Conservation (phyloP, 2,113 vertebrate genomes). For the Planiliza haematocheilus region DNA sequence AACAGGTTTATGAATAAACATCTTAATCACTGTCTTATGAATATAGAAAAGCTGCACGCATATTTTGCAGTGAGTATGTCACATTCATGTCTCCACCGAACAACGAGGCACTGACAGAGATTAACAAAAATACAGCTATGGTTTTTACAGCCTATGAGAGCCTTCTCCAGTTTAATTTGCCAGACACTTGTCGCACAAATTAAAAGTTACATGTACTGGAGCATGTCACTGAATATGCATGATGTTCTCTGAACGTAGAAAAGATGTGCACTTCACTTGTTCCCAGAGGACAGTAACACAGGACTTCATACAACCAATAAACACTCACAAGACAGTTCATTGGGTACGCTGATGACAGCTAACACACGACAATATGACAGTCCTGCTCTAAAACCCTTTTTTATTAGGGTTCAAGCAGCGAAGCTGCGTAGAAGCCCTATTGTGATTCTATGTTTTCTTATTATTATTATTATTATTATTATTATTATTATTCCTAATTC, state of each 20-base stretch:
- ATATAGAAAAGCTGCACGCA: slow-evolving; percentile 28
- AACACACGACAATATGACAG: too few relatives aligned
- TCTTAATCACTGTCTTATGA: slow-evolving; percentile 23
- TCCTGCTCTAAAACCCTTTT: too few relatives aligned
- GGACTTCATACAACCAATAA: background rate
- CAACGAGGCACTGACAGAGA: slow-evolving; percentile 34
- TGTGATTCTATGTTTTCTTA: too few relatives aligned
- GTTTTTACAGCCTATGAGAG: slow-evolving; percentile 29
- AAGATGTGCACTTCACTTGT: slow-evolving; percentile 3
- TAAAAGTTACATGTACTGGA: slow-evolving; percentile 23
- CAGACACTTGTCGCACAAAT: slow-evolving; percentile 35
- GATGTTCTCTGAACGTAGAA: slow-evolving; percentile 10
- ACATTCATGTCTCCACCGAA: slow-evolving; percentile 35
- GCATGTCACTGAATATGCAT: slow-evolving; percentile 38
- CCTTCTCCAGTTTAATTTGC: slow-evolving; percentile 45
- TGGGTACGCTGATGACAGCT: too few relatives aligned
- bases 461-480: too few relatives aligned
- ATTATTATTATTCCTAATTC: too few relatives aligned
- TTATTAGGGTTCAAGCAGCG: too few relatives aligned
- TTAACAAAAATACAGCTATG: slow-evolving; percentile 25
- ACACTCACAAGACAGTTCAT: background rate
- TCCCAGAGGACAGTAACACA: background rate
- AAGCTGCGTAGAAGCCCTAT: too few relatives aligned
- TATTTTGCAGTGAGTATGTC: slow-evolving; percentile 26
- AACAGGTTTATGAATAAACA: slow-evolving; percentile 47